These are phyloP conservation scores for Terrapene triunguis DNA, from an alignment of 2,113 vertebrate genomes.

Conservation along the genomic window DNA sequence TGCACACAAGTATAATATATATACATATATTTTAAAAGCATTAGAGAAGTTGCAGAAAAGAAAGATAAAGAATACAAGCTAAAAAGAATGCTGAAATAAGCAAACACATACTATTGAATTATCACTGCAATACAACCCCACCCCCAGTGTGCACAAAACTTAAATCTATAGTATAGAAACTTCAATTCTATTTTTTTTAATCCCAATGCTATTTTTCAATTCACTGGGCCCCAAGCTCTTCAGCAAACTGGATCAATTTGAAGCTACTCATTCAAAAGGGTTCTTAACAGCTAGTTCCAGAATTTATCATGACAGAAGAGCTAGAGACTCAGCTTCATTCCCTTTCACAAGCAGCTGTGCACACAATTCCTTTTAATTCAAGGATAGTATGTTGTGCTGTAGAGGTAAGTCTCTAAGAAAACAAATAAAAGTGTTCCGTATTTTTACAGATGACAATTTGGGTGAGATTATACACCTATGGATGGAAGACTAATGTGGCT, in stretches of 20 bases:
- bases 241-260: constrained; percentile 74
- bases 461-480: not conserved
- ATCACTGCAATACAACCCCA: constrained; percentile 28
- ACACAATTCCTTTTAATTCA: not conserved
- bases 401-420: not conserved
- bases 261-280: constrained; percentile 75
- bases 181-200: constrained; percentile 57
- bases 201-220: constrained; percentile 73
- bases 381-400: not conserved
- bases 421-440: not conserved
- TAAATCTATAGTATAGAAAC: not conserved
- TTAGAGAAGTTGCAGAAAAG: not conserved
- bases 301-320: constrained; percentile 63
- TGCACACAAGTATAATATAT: not conserved
- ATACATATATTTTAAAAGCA: not conserved
- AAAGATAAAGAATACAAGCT: not conserved
- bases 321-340: constrained; percentile 65
- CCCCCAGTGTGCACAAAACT: not conserved
- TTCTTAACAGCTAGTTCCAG: constrained; percentile 58
- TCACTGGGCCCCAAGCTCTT: constrained; percentile 60
- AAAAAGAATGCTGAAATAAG: constrained; percentile 51
- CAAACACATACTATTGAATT: constrained; percentile 24
- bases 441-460: not conserved
- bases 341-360: constrained; percentile 40
- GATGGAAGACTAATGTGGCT: not conserved